Base-by-base conservation (phyloP, 2,113 vertebrate genomes). In the Forbesichthys papilliferus region DNA sequence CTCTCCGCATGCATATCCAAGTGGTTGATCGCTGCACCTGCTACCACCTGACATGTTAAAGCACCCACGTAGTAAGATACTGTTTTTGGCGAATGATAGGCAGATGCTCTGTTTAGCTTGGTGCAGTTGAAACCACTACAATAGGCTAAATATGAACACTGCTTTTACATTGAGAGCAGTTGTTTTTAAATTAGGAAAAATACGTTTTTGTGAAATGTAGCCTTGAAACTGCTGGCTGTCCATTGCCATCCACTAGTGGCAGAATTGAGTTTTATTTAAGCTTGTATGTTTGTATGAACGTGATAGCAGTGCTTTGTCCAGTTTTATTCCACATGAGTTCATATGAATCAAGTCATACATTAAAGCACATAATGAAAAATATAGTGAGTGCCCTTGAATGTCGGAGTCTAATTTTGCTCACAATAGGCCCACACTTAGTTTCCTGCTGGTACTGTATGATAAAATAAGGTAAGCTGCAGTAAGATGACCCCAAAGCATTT, bases 21-120 rank as follows among this genome's bases (percentile, higher is more conserved):
- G 65, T 27, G n/a, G 12, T 6, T 16, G 12, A 4, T 11, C 4
- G 55, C 54, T 46, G 58, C 71, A 78, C 81, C 81, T 80, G 83
- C 33, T 70, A 13, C 76, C 71, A 8, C 3, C 36, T 16, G 14
- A 14, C 52, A 54, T 48, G 66, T 60, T 12, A 10, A 61, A 69
- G 53, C 61, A 33, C 64, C 53, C 16, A 12, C 48, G 36, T 48
- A 46, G 0, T 6, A 1, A 51, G 3, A 4, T 57, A n/a, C 60
- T 16, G 52, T 54, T n/a, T 12, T 48, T 27, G 18, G 42, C 61
- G 61, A 66, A 27, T 63, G 63, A 18, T 9, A 10, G 12, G 14
- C 5, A 48, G 3, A 7, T 42, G 4, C 4, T 42, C 52, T n/a
- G 52, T n/a, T 4, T 36, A 49, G 48, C 9, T 59, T 13, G 18